Evolutionary conservation across 2,888 invertebrate species (phyloP).

Genomic region (Scrobipalpa costella): DNA sequence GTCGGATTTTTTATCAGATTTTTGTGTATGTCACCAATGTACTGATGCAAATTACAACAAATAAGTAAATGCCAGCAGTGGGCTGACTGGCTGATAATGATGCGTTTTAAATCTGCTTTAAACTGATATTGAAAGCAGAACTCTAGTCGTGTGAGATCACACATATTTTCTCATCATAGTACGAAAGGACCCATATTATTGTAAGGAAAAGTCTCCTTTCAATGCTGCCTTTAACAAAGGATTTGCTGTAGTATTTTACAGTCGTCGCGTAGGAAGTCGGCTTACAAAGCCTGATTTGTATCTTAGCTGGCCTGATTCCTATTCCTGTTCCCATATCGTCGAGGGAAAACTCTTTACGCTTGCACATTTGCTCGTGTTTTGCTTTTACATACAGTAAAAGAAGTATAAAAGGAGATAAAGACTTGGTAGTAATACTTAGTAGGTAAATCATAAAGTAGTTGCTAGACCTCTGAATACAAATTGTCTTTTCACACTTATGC

Average conservation of each 20-base stretch:
- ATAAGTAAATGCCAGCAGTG: no score
- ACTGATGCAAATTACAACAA: no score
- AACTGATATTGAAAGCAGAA: neutral
- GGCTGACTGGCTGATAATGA: no score
- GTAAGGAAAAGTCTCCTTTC: neutral
- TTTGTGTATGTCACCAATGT: no score
- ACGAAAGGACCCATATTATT: neutral
- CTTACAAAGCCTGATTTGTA: slow-evolving; percentile 10
- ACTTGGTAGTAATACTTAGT: no score
- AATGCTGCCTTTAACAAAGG: neutral
- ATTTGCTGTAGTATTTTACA: slow-evolving; percentile 2
- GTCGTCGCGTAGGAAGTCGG: neutral
- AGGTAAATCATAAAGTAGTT: no score
- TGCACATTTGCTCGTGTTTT: neutral
- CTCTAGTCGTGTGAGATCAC: no score
- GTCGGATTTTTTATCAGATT: neutral
- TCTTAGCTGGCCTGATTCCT: slow-evolving; percentile 6
- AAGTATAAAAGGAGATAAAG: no score
- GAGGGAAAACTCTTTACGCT: neutral
- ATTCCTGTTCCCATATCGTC: slow-evolving; percentile 6
- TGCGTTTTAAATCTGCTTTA: no score
- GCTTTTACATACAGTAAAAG: neutral
- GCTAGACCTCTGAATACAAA: no score
- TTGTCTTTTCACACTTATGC: no score
- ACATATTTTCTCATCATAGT: neutral